These are phyloP conservation scores for Rhombomys opimus DNA, from an alignment of 2,113 vertebrate species.

Conservation along the genomic window DNA sequence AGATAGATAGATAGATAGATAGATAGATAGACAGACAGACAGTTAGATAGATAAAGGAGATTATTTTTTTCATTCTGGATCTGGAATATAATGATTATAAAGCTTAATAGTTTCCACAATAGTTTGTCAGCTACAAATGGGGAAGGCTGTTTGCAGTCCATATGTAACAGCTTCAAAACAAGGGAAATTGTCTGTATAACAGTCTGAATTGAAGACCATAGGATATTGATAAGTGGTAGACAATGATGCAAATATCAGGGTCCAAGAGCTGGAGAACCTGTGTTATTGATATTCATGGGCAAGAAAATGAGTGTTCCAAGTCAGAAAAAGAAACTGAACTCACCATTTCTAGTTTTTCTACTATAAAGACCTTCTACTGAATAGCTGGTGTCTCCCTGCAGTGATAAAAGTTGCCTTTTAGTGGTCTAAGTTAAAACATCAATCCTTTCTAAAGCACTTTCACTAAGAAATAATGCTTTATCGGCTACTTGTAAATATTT, in stretches of 20 bases:
- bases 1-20: not conserved
- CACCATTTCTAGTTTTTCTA: not conserved
- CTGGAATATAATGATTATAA: not conserved
- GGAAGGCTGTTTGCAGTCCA: not conserved
- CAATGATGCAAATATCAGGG: not conserved
- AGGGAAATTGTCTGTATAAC: not conserved
- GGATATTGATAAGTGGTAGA: too few relatives aligned
- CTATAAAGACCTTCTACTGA: not conserved
- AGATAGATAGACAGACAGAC: not conserved
- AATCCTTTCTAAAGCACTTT: not conserved
- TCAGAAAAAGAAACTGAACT: not conserved
- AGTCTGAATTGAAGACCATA: too few relatives aligned
- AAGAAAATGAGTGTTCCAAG: not conserved
- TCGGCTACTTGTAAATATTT: not conserved
- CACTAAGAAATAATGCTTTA: not conserved
- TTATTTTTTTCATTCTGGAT: not conserved
- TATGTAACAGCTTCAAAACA: too few relatives aligned
- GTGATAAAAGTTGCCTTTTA: not conserved
- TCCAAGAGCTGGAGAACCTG: not conserved
- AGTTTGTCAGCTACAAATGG: not conserved
- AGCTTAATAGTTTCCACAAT: not conserved
- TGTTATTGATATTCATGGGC: rapidly evolving
- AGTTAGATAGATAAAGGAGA: not conserved
- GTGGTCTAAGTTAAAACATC: not conserved
- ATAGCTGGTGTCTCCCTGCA: not conserved